Base-by-base conservation (phyloP, 2,888 invertebrate genomes). In the Adelphocoris suturalis region DNA sequence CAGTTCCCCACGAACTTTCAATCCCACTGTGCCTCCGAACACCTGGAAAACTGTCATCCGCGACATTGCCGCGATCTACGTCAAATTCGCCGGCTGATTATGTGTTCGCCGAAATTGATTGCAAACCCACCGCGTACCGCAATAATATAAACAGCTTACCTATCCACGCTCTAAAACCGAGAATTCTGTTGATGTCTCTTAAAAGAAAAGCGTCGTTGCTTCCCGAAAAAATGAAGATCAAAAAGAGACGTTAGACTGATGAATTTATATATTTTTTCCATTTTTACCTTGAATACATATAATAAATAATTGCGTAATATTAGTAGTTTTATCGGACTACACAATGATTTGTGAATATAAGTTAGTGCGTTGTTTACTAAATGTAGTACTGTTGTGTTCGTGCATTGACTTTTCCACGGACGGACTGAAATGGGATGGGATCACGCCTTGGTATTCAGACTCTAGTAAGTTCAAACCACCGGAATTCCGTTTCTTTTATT, bases 391-490 rank as follows among this genome's bases (percentile, higher is more conserved):
- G 27, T 27, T 85, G 37, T 85, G 57, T 57, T 61, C 61, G 57
- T 57, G 14, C 28, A 27, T 27, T 27, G 28, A 85, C 28, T 61
- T 55, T 61, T 57, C 81, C 11, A 82, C 89, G 46, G 48, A 86
- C 16, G 90, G 87, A 13, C 89, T 91, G 37, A 91, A 95, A 92
- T 94, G 94, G 94, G 94, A 94, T 92, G 94, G 94, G 91, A 93
- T 94, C 90, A 94, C 94, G 16, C 94, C 95, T 23, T 94, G 95
- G 94, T 94, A 94, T 92, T 94, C 94, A 55, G 94, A 94, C 92
- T 94, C 94, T 61, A 93, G 95, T 95, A 94, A 95, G 94, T 94
- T 16, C 28, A 12, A 80, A 80, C 14, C 13, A 46, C 19, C 46
- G 13, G n/a, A 80, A 37, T 37, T 37, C n/a, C n/a, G 27, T 13